These are phyloP conservation scores for Tinamus guttatus DNA, from an alignment of 2,113 vertebrate species.

Conservation along the genomic window DNA sequence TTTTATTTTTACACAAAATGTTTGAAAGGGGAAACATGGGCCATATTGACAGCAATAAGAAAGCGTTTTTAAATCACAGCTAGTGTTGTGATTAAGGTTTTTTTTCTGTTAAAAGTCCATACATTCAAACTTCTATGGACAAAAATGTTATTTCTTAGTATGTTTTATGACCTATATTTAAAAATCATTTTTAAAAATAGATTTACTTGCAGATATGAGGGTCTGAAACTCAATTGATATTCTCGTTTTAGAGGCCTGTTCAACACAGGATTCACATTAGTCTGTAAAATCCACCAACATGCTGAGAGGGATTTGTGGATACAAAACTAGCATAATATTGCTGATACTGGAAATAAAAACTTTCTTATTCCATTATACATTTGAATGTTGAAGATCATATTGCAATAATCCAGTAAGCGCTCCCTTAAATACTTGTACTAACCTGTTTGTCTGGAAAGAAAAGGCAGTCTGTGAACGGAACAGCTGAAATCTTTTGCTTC, in stretches of 20 bases:
- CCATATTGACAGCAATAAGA: neutral
- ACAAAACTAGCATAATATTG: neutral
- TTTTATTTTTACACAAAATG: constrained; percentile 8
- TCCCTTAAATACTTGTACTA: constrained; percentile 7
- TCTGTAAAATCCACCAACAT: neutral
- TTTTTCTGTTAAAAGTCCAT: neutral
- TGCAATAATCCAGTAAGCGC: neutral
- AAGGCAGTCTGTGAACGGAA: neutral
- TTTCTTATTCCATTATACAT: neutral
- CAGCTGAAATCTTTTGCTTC: neutral
- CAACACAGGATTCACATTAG: neutral
- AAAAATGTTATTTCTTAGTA: neutral
- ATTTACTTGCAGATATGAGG: neutral
- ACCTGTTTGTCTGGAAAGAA: constrained; percentile 72
- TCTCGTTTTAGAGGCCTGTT: neutral
- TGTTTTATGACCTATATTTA: neutral
- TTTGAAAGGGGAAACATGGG: neutral
- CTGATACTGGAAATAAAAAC: neutral
- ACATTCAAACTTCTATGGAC: neutral
- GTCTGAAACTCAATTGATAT: neutral
- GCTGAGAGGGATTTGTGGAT: neutral
- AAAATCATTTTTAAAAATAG: neutral
- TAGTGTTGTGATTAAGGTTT: neutral
- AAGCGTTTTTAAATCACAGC: neutral
- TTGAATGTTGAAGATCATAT: neutral